A percentile compares a stretch with the other conserved stretches of the same genome.
These are phyloP conservation scores for Pocota personata DNA, from an alignment of 2,888 invertebrate species.

Conservation along the genomic window DNA sequence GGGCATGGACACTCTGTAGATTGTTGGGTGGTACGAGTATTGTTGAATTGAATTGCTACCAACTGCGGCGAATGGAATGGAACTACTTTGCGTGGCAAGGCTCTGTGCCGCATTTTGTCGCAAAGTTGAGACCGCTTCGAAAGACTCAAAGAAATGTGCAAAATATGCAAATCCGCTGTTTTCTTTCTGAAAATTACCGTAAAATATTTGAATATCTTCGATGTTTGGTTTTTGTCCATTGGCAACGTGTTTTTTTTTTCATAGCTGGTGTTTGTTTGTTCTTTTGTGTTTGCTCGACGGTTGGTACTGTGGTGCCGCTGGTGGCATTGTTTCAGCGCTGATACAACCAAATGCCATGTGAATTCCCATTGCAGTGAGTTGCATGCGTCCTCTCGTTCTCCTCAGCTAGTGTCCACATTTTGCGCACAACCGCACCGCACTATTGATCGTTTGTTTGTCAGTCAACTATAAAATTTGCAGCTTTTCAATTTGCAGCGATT, in stretches of 20 bases:
- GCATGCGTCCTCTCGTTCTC: constrained; percentile 6
- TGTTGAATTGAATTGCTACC: constrained; percentile 61
- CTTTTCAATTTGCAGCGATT: constrained; percentile 39
- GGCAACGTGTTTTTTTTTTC: constrained; percentile 42
- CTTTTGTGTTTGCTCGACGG: constrained; percentile 14
- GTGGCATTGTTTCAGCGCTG: constrained; percentile 56
- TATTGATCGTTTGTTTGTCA: constrained; percentile 62
- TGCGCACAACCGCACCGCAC: constrained; percentile 28
- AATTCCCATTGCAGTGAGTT: constrained; percentile 54
- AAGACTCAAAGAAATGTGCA: constrained; percentile 62
- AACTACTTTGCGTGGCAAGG: not conserved
- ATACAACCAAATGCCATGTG: constrained; percentile 37
- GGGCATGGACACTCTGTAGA: constrained; percentile 63
- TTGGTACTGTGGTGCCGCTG: constrained; percentile 23
- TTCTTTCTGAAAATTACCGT: constrained; percentile 73
- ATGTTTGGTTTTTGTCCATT: constrained; percentile 73
- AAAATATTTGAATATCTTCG: constrained; percentile 74
- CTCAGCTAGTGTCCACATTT: constrained; percentile 4
- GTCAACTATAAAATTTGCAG: constrained; percentile 52
- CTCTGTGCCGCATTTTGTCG: constrained; percentile 31
- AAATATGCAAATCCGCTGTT: constrained; percentile 73
- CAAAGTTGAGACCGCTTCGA: not conserved
- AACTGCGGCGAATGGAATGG: constrained; percentile 33
- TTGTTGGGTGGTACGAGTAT: constrained; percentile 72
- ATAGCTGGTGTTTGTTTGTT: constrained; percentile 60